Evolutionary conservation across 1,140 invertebrate species (phyloP).

Genomic region (Rhynchophorus ferrugineus): DNA sequence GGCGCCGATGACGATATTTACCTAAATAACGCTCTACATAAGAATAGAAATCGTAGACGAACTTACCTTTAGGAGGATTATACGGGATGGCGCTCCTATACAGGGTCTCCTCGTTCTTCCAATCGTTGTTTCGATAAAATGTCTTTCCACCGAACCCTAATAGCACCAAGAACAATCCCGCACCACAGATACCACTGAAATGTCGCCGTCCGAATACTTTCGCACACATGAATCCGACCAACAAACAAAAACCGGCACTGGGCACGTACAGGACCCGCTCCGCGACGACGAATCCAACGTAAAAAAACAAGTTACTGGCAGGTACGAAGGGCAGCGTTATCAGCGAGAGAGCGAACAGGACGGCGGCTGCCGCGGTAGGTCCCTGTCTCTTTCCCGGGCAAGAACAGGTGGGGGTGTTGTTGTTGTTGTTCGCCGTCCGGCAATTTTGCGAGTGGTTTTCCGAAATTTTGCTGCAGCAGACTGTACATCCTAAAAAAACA

Average conservation of each 20-base stretch:
- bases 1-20: too few relatives aligned
- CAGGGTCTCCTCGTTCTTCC: conserved; percentile 86
- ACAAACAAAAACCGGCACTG: conserved; percentile 89
- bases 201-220: conserved; percentile 41
- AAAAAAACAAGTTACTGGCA: conserved; percentile 89
- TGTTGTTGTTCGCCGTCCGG: conserved; percentile 52
- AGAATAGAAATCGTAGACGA: too few relatives aligned
- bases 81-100: conserved; percentile 84
- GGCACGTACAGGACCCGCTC: conserved; percentile 92
- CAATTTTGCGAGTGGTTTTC: conserved; percentile 48
- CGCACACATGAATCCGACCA: conserved; percentile 68
- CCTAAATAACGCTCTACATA: too few relatives aligned
- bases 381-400: conserved; percentile 32
- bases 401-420: conserved; percentile 30
- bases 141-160: conserved; percentile 71
- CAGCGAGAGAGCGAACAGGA: conserved; percentile 63
- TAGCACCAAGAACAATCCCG: conserved; percentile 54
- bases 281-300: conserved; percentile 95
- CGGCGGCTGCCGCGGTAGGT: conserved; percentile 33
- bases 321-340: conserved; percentile 87
- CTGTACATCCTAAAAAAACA: conserved; percentile 37
- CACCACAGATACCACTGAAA: conserved; percentile 40
- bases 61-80: conserved; percentile 95
- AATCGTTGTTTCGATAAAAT: conserved; percentile 77
- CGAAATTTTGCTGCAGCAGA: conserved; percentile 47